Base-by-base conservation (phyloP, 2,113 vertebrate genomes). In the Piaya cayana region DNA sequence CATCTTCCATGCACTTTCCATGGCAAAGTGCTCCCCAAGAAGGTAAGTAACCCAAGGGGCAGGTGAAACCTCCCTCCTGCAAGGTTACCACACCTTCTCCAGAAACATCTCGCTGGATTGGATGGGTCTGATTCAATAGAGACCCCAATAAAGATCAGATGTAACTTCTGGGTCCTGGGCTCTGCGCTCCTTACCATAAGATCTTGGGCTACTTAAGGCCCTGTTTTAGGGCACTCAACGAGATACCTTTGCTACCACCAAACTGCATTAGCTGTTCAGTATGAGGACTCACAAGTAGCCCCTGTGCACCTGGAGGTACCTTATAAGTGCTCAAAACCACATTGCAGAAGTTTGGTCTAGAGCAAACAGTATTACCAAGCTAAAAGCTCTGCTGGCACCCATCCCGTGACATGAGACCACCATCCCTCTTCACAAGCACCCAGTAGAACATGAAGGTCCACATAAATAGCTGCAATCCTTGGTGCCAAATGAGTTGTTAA, bases 31-130 rank as follows among this genome's bases (percentile, higher is more conserved):
- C 26, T 70, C n/a, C 37, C 52, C 1, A 0, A 42, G 74, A 75
- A 52, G 32, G 21, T 19, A 68, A 12, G 8, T 16, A 49, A 76
- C 0, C 3, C 0, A 0, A 68, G n/a, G 20, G 53, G 21, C 17
- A 58, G 13, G 49, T 34, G 30, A 81, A 76, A 88, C 23, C 6
- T 29, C 30, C 20, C 43, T 85, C 49, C 27, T 59, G 37, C 55
- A 69, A 74, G 20, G 45, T 20, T 59, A 49, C 45, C 39, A 71
- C 43, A 56, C 39, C 50, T 88, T 53, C 22, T 59, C 52, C 60
- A 72, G 70, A 81, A 93, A 78, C 60, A 60, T 45, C 60, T 76
- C 34, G 43, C 58, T 65, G 26, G 80, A 92, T 65, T 25, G 30
- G 63, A 75, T 0, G 1, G 6, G 36, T 45, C 30, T 53, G 45